These are phyloP conservation scores for Sphecodes monilicornis DNA, from an alignment of 2,888 invertebrate species.

Conservation along the genomic window DNA sequence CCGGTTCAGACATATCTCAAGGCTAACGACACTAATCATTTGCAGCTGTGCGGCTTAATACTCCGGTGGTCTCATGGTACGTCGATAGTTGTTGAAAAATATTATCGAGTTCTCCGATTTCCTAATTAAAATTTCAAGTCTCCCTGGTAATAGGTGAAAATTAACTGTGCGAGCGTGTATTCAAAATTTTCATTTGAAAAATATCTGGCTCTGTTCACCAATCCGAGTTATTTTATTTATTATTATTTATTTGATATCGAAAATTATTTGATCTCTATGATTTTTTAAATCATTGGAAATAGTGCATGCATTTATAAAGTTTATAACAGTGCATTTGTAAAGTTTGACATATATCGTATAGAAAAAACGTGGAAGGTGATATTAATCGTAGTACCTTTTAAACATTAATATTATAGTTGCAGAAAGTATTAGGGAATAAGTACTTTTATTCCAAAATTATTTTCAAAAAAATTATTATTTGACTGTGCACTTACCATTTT, in stretches of 20 bases:
- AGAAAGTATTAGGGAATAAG: not conserved
- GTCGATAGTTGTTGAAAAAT: not conserved
- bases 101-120: not conserved
- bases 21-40: constrained; percentile 1
- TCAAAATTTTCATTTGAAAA: not conserved
- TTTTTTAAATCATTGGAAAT: too few species aligned
- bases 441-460: not conserved
- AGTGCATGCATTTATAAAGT: too few species aligned
- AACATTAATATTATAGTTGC: too few species aligned
- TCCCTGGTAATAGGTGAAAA: not conserved
- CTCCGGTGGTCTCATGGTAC: not conserved
- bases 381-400: too few species aligned
- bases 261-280: not conserved
- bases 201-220: not conserved
- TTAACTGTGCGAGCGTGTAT: not conserved
- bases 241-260: too few species aligned
- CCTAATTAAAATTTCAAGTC: not conserved
- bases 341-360: too few species aligned
- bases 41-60: constrained; percentile 1
- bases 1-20: not conserved
- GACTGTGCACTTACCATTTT: not conserved
- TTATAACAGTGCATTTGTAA: too few species aligned
- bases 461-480: not conserved
- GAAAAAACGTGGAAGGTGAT: too few species aligned
- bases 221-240: too few species aligned